Base-by-base conservation (phyloP, 35 echinoderm and acorn worm species). In the Heliocidaris erythrogramma region DNA sequence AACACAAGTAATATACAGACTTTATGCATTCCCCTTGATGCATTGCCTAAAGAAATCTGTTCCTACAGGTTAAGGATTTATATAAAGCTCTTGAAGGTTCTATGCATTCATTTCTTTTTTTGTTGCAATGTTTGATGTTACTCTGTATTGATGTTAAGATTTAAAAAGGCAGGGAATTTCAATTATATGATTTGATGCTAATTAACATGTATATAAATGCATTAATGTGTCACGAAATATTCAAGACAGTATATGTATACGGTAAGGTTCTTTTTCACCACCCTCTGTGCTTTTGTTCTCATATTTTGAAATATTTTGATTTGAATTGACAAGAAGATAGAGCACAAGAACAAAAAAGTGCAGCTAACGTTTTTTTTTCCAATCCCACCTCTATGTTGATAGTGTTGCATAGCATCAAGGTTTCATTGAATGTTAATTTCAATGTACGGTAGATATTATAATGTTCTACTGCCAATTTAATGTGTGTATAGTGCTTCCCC, bases 1-100 rank as follows among this genome's bases (percentile, higher is more conserved):
- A 78, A 78, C n/a, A 4, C 65, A 78, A 78, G 65, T 78, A 78
- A 78, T 78, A 21, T 78, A 7, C 65, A 24, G 65, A 78, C 65
- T 78, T 78, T 78, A 78, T 78, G 65, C 65, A 78, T 78, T 78
- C 65, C 65, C 65, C n/a, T 78, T 78, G 21, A 78, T n/a, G 65
- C 65, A 27, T n/a, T 78, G 65, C 65, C 21, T n/a, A 7, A n/a
- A 27, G 65, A 78, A 2, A 5, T 78, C 14, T 42, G 35, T 56
- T 56, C 52, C 7, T 56, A 10, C 21, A n/a, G 65, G 27, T 18
- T 78, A 18, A 56, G 10, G 0, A n/a, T 78, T 78, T 21, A 69
- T 69, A 69, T 17, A 7, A 78, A 78, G 65, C 65, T 78, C 21
- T 78, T 78, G 21, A 78, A 78, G 65, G 65, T 78, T 78, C 65